Evolutionary conservation across 2,797 vertebrate genomes (phyloP).

Genomic region (Apogon hyalosoma): DNA sequence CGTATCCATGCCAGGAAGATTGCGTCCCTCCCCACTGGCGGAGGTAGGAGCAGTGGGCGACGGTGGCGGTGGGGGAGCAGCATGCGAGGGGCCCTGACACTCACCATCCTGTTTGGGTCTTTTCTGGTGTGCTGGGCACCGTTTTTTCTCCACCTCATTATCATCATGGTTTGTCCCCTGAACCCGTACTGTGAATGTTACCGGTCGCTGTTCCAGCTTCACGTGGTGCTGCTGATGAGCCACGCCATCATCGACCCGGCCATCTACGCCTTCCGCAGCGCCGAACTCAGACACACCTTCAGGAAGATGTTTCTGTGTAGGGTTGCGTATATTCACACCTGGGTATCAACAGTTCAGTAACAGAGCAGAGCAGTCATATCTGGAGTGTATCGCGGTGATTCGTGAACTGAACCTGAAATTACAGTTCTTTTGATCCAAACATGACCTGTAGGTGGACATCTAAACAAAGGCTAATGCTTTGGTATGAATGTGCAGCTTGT

Average conservation of each 20-base stretch:
- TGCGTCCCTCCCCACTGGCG: slow-evolving; percentile 78
- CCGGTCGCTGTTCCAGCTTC: slow-evolving; percentile 92
- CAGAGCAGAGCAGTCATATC: neutral
- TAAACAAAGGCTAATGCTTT: too few relatives aligned
- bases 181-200: slow-evolving; percentile 97
- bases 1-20: slow-evolving; percentile 90
- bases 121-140: slow-evolving; percentile 95
- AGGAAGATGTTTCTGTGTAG: slow-evolving; percentile 87
- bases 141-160: slow-evolving; percentile 91
- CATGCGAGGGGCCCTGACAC: slow-evolving; percentile 90
- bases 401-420: too few relatives aligned
- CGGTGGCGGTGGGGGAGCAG: slow-evolving; percentile 72
- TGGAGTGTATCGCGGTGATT: too few relatives aligned
- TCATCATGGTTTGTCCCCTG: slow-evolving; percentile 89
- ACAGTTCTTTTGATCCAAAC: too few relatives aligned
- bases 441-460: too few relatives aligned
- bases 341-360: neutral
- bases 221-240: slow-evolving; percentile 92
- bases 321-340: neutral
- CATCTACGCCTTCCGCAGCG: slow-evolving; percentile 94
- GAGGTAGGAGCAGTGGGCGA: slow-evolving; percentile 18
- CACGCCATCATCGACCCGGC: slow-evolving; percentile 93
- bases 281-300: slow-evolving; percentile 90
- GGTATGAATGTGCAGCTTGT: too few relatives aligned
- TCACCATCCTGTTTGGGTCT: slow-evolving; percentile 93